A percentile compares a stretch with the other conserved stretches of the same genome.
Conservation (phyloP, 1,140 invertebrate species). For the Physella acuta region DNA sequence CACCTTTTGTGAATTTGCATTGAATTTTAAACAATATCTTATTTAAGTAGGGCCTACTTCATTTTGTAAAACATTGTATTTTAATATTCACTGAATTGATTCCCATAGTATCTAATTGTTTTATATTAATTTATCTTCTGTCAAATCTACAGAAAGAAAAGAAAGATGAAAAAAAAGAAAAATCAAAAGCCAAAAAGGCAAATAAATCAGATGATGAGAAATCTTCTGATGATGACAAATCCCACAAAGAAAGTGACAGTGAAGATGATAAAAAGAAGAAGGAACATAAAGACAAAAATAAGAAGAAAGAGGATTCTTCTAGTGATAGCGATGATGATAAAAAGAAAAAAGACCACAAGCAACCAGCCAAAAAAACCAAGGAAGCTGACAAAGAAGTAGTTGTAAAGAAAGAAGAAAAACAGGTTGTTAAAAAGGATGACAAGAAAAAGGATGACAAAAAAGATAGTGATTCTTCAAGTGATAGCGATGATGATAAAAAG, state of each 20-base stretch:
- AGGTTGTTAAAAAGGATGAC: background rate
- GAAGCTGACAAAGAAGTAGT: background rate
- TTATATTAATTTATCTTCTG: too few species aligned
- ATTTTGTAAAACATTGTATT: too few species aligned
- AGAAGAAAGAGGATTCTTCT: background rate
- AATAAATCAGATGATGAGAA: background rate
- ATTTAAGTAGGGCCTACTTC: too few species aligned
- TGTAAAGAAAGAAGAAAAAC: background rate
- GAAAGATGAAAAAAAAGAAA: background rate
- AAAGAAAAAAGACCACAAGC: background rate
- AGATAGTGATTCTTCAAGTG: background rate
- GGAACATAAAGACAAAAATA: background rate
- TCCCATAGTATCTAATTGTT: too few species aligned
- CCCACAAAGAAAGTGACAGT: background rate
- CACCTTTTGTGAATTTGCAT: too few species aligned
- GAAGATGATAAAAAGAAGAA: conserved; percentile 3
- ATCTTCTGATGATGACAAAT: background rate
- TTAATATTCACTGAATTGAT: too few species aligned
- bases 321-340: background rate
- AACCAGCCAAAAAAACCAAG: background rate
- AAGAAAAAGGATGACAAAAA: background rate
- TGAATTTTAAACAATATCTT: too few species aligned
- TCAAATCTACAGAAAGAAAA: background rate
- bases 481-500: background rate
- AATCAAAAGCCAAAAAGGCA: background rate